Evolutionary conservation across 2,888 invertebrate species (phyloP), one percentile per base, ranked within the genome.

Genomic region (Aethes cnicana): DNA sequence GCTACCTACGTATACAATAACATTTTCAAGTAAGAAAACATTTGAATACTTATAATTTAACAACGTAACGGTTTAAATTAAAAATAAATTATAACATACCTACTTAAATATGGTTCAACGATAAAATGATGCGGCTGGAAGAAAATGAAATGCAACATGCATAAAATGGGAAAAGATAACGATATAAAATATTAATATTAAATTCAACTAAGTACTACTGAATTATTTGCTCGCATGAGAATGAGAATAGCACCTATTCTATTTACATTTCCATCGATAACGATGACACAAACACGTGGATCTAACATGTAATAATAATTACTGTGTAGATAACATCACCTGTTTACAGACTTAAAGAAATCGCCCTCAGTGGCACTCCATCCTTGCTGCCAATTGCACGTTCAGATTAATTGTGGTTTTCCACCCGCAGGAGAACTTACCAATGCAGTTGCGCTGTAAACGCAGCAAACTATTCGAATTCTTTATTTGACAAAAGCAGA

Each of bases 401-500:
- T 70, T 52, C 66, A 66, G 73, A 68, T 67, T 64, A 58, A 57
- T 49, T 56, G 54, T 66, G 67, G 62, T 53, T 30, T 56, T 48
- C 58, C 57, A 46, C 59, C 46, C 37, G 54, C 60, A n/a, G n/a
- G n/a, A n/a, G 54, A 54, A 52, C 33, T 50, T 66, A 53, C 77
- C 68, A 74, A 82, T 85, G 84, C 69, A 66, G 61, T 69, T 77
- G 53, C 70, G 74, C 73, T 74, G 78, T 70, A 72, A 72, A 62
- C 72, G 75, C 74, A 74, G 75, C 68, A 71, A 84, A 74, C 72
- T 81, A 64, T 84, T 75, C 55, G 79, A 85, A 56, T 84, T 84
- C 56, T 85, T 82, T 50, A 84, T 86, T 87, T 86, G 85, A 86
- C 82, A 64, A 71, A 70, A 36, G 50, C n/a, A n/a, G n/a, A n/a